phyloP scores from a whole-genome alignment of 2,888 invertebrate genomes.

The Ypsolopha sequella region DNA sequence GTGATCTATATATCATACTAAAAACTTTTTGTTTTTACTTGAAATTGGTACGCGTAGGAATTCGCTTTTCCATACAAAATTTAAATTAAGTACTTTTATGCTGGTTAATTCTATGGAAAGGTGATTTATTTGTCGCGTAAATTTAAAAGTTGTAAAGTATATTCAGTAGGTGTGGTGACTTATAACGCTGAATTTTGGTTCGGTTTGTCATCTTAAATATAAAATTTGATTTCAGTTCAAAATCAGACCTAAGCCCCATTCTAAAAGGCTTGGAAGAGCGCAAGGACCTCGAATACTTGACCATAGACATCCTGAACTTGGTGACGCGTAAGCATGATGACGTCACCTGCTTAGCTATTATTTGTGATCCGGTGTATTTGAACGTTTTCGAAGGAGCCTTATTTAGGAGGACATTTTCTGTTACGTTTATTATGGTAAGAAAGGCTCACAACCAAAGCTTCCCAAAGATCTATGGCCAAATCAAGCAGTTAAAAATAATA shows the following conservation, averaged over 20 bases:
- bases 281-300: conserved; percentile 37
- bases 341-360: conserved; percentile 60
- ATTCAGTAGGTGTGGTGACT: conserved; percentile 8
- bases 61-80: too few species aligned
- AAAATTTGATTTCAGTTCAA: conserved; percentile 15
- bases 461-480: too few species aligned
- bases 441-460: background rate
- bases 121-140: too few species aligned
- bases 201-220: background rate
- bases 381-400: conserved; percentile 60
- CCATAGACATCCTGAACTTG: conserved; percentile 37
- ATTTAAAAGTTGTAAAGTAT: conserved; percentile 1
- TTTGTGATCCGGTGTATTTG: conserved; percentile 66
- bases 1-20: too few species aligned
- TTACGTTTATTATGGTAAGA: conserved; percentile 67
- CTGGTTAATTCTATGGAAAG: too few species aligned
- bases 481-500: too few species aligned
- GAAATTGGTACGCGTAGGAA: too few species aligned
- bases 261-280: conserved; percentile 25
- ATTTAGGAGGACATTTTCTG: conserved; percentile 45
- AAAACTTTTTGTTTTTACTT: too few species aligned
- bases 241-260: conserved; percentile 24
- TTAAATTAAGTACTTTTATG: too few species aligned
- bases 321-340: conserved; percentile 27
- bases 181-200: conserved; percentile 4